Base-by-base conservation (phyloP, 2,888 invertebrate species). In the Thera obeliscata region DNA sequence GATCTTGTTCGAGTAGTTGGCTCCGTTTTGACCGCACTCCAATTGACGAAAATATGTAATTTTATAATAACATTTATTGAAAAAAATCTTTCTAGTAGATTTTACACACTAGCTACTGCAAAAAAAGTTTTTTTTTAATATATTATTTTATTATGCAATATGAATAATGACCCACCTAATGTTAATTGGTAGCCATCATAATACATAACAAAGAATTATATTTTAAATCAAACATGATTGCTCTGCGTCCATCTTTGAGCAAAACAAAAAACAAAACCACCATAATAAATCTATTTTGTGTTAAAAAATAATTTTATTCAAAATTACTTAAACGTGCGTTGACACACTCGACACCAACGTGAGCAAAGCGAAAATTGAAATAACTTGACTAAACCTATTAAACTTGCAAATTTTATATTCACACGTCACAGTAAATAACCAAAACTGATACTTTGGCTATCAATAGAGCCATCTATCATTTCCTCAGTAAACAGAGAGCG, bases 401-500 rank as follows among this genome's bases (percentile, higher is more conserved):
- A 57, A 67, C 52, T 64, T 69, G 69, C 65, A 66, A 69, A 69
- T 66, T 50, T 59, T 55, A 66, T 57, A 67, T 70, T 59, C 66
- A 67, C 65, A 64, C 68, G 71, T 56, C 56, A 60, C 70, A 65
- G 68, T 75, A 72, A 73, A 75, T 73, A 69, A 77, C 72, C 59
- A 71, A 72, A 75, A 71, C 70, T 67, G 69, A 70, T 67, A 74
- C 72, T 80, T 74, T 66, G 70, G 58, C 70, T 71, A 74, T 74
- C 74, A 78, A 82, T 84, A 78, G 74, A 82, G 81, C 71, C 80
- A 83, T 88, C 82, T 80, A 78, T 83, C 80, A 82, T 79, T 79
- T 78, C 73, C 74, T 76, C 76, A 68, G 81, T 81, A 82, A 87
- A 87, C 82, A 84, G 69, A 78, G 79, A 78, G 77, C 79, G 80